Evolutionary conservation across 2,888 invertebrate species (phyloP), one percentile per base, ranked within the genome.

Genomic region (Trissolcus brochymenae): DNA sequence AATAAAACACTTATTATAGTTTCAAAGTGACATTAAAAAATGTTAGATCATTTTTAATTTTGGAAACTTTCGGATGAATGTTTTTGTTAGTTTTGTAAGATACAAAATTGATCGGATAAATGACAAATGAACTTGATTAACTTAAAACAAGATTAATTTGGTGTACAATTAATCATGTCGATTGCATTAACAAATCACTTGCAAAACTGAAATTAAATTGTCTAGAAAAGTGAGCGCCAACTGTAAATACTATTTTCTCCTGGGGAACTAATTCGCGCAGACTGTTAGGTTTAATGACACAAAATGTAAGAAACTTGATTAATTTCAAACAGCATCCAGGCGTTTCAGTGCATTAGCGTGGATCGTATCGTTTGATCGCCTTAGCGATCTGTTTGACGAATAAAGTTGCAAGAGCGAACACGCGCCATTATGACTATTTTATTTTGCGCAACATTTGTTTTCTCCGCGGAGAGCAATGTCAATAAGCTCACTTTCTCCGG

Each of bases 391-490:
- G 6, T 40, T 35, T 61, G 50, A 64, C 29, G 53, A 46, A 55
- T 19, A 19, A 11, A 17, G 14, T n/a, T 43, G 43, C 43, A 43
- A 14, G n/a, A 14, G n/a, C 43, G 2, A 43, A 13, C 29, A 3
- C 14, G 43, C 14, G 43, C 43, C 43, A 14, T 14, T 43, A 14
- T 41, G 35, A 21, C 13, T 43, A 57, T 57, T n/a, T 9, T 57
- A 13, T 43, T 40, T 57, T 49, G 65, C 55, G 65, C 59, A 73
- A 73, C 50, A 60, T 65, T 66, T 19, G 55, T 73, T 73, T 66
- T 65, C 60, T 17, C 65, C 11, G 35, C 2, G 40, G 6, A 14
- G 51, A 51, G 56, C 25, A n/a, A 61, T 61, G 60, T 73, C 65
- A 73, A 56, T 66, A 53, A 16, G 43, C 43, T 41, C 6, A 41